These are phyloP conservation scores for Echiichthys vipera DNA, from an alignment of 2,797 vertebrate genomes.

Conservation along the genomic window DNA sequence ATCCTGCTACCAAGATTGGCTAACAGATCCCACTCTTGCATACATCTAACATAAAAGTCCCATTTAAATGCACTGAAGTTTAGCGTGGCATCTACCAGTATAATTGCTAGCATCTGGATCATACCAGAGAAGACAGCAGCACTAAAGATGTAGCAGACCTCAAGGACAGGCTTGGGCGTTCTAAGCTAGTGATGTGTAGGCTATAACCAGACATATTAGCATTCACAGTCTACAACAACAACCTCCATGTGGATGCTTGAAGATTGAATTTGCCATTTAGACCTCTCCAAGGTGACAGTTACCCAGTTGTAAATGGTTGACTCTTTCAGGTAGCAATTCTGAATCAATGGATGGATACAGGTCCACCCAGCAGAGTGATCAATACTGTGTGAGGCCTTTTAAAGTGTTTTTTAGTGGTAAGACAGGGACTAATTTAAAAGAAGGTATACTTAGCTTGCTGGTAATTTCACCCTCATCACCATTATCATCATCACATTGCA, in stretches of 20 bases:
- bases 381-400: constrained; percentile 45
- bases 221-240: constrained; percentile 36
- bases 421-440: constrained; percentile 38
- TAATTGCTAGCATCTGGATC: constrained; percentile 38
- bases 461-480: constrained; percentile 46
- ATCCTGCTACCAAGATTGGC: constrained; percentile 33
- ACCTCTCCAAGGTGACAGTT: constrained; percentile 53
- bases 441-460: constrained; percentile 19
- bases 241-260: constrained; percentile 6
- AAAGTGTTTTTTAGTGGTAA: constrained; percentile 14
- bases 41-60: constrained; percentile 19
- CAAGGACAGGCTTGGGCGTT: constrained; percentile 41
- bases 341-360: constrained; percentile 61
- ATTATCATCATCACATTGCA: constrained; percentile 34
- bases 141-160: constrained; percentile 23
- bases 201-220: constrained; percentile 42
- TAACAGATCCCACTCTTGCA: constrained; percentile 18
- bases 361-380: constrained; percentile 37
- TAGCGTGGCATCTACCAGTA: constrained; percentile 26
- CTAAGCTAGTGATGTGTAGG: constrained; percentile 46
- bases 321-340: constrained; percentile 22
- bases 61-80: constrained; percentile 50
- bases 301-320: constrained; percentile 47
- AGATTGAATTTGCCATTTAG: constrained; percentile 46
- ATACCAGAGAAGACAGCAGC: constrained; percentile 10